These are phyloP conservation scores for Corythoichthys haematopterus DNA, from an alignment of 2,113 vertebrate species.

Conservation along the genomic window DNA sequence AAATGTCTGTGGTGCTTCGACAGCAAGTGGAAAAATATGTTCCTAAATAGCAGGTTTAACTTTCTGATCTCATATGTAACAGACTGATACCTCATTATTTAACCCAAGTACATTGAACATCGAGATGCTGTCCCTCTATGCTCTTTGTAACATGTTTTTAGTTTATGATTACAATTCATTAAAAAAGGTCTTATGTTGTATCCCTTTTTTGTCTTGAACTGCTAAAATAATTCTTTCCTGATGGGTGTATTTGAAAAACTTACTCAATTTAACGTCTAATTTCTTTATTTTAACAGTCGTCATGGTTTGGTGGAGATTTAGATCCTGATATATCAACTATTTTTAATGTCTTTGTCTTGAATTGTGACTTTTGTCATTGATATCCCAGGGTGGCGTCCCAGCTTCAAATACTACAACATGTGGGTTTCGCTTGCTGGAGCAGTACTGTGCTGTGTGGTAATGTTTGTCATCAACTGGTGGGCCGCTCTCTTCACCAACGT, in stretches of 20 bases:
- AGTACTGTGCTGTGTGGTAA: conserved; percentile 91
- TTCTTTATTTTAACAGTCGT: conserved; percentile 7
- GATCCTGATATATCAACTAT: not conserved
- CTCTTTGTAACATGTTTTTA: conserved; percentile 25
- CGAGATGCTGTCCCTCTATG: conserved; percentile 37
- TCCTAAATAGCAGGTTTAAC: conserved; percentile 39
- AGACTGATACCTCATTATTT: conserved; percentile 55
- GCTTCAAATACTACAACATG: conserved; percentile 99
- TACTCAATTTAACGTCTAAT: conserved; percentile 9
- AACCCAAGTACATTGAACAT: conserved; percentile 46
- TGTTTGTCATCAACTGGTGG: conserved; percentile 99
- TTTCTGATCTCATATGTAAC: conserved; percentile 42
- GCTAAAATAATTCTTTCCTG: not conserved
- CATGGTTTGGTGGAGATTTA: not conserved
- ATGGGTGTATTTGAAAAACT: conserved; percentile 3
- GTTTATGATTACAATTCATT: not conserved
- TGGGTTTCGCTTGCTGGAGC: conserved; percentile 94
- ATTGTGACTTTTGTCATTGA: conserved; percentile 10
- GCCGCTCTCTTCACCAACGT: conserved; percentile 92
- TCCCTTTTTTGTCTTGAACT: not conserved
- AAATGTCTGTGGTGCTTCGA: conserved; percentile 36
- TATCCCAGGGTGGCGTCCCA: conserved; percentile 89
- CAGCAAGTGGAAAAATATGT: conserved; percentile 9
- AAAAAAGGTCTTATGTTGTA: not conserved
- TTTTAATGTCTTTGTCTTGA: not conserved